Base-by-base conservation (phyloP, 23 tunicate species). In the Clavelina lepadiformis region DNA sequence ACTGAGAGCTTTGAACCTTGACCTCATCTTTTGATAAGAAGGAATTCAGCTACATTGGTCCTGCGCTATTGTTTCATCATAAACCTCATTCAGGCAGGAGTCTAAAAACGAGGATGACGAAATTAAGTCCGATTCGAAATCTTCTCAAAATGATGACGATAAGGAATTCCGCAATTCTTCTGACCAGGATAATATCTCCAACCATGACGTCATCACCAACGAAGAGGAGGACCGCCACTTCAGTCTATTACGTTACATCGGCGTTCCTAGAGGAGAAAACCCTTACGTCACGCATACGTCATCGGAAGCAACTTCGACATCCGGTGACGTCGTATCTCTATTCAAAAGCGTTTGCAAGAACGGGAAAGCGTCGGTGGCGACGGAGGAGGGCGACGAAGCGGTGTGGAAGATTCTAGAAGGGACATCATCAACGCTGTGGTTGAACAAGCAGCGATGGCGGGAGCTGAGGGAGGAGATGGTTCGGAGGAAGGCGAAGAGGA, bases 331-430 rank as follows among this genome's bases (percentile, higher is more conserved):
- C n/a, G 25, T 59, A n/a, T 57, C 78, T 24, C 2, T 63, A 21
- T 63, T 63, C 19, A 38, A 72, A 38, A 53, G 33, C 23, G 34
- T 54, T 37, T 33, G 47, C 28, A 53, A 63, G 2, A 54, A 13
- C 34, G 49, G 34, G 7, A 38, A 76, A 51, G 19, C 22, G 23
- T 6, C 36, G 19, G 28, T 46, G 11, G 58, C 21, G 22, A 23
- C 31, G 2, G 34, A 22, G 11, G 89, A 24, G 24, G 57, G 58
- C 5, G 80, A 86, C 11, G 83, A 77, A 33, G 63, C 77, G 15
- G 70, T 86, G 50, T 86, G 95, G 95, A 65, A 76, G 25, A n/a
- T 78, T 25, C 49, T 86, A 22, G 80, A 78, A 65, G 79, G 68
- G 5, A 64, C 77, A 20, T 79, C 83, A 27, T 85, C 95, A 27